These are phyloP conservation scores for Brachylomia viminalis DNA, from an alignment of 2,888 invertebrate species.

Conservation along the genomic window DNA sequence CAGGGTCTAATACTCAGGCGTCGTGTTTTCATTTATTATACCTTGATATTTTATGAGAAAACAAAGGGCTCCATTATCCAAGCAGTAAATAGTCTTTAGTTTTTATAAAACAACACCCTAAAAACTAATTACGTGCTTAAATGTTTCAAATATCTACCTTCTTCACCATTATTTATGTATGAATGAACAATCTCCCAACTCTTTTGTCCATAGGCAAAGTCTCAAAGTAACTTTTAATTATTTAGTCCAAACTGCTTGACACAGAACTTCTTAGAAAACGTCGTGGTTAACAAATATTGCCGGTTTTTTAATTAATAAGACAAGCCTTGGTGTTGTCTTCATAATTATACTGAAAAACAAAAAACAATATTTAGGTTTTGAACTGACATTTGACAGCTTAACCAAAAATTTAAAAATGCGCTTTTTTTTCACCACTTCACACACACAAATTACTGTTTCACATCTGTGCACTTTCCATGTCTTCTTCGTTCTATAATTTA, in stretches of 20 bases:
- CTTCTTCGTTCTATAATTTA: neutral
- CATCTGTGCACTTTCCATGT: neutral
- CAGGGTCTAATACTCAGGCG: too few species aligned
- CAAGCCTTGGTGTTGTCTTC: neutral
- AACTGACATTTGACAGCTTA: neutral
- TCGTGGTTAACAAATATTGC: constrained; percentile 14
- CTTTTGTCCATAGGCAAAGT: constrained; percentile 16
- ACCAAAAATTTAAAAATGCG: neutral
- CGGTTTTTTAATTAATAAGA: neutral
- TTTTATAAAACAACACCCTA: neutral
- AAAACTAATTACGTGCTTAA: too few species aligned
- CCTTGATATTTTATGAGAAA: neutral
- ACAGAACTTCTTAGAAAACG: constrained; percentile 4
- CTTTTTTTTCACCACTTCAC: neutral
- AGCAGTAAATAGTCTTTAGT: neutral
- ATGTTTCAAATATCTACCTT: neutral
- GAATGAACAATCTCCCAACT: constrained; percentile 13
- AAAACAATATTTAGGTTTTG: too few species aligned
- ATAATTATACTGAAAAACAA: rapidly evolving
- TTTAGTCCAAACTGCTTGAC: constrained; percentile 18
- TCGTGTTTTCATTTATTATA: neutral
- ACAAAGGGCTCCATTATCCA: neutral
- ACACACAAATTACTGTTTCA: neutral
- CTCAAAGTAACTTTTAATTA: constrained; percentile 45
- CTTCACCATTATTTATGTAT: constrained; percentile 16